Percentiles rank a stretch among this genome's conserved stretches.
Evolutionary conservation across 2,888 invertebrate species (phyloP).

Genomic region (Schizaphis graminum): DNA sequence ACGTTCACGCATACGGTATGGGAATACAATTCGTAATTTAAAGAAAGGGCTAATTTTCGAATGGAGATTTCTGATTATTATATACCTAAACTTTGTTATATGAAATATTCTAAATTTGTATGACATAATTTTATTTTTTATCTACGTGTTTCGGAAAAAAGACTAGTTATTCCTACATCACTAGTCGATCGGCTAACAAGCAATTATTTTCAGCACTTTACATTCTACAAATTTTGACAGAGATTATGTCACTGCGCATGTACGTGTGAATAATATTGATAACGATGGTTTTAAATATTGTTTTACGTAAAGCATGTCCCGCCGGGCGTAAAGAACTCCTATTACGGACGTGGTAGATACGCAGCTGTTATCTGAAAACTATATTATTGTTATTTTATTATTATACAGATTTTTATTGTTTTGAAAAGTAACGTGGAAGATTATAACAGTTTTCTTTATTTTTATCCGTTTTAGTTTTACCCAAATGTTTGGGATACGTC

Average conservation of each 20-base stretch:
- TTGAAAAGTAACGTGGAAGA: neutral
- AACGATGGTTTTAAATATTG: neutral
- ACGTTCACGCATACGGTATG: neutral
- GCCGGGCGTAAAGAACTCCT: neutral
- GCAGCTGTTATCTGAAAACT: neutral
- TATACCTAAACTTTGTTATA: neutral
- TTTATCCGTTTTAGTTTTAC: neutral
- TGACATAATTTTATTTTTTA: neutral
- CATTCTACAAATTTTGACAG: neutral
- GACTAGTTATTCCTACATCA: neutral
- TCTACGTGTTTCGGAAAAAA: neutral
- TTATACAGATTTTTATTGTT: neutral
- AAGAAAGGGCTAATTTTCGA: neutral
- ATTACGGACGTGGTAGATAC: neutral
- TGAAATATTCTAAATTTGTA: neutral
- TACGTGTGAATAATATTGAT: too few relatives aligned
- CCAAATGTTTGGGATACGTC: neutral
- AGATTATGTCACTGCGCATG: neutral
- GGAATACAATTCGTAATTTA: neutral
- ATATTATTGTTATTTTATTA: neutral
- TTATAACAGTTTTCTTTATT: neutral
- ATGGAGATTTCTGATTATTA: neutral
- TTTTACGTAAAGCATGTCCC: neutral
- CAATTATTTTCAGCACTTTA: neutral
- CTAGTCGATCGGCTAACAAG: neutral